Base-by-base conservation (phyloP, 92 coral and sea anemone species). In the Epizoanthus stellaris region DNA sequence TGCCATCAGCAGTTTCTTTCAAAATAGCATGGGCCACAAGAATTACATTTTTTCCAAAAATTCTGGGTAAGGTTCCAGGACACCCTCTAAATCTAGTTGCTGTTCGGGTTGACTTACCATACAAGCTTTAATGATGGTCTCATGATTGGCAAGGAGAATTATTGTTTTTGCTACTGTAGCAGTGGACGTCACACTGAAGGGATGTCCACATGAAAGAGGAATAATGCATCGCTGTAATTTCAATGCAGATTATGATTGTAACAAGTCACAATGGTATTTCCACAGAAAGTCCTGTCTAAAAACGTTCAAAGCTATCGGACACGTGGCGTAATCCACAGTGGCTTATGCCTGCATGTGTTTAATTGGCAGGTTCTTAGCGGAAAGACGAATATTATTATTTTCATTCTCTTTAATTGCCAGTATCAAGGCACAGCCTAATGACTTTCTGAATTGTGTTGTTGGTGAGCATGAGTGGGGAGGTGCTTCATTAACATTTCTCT, bases 251-350 rank as follows among this genome's bases (percentile, higher is more conserved):
- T 69, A 20, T 8, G 74, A 69, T 8, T 36, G 58, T 15, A 71
- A 14, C 19, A 71, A 25, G 21, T 71, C 76, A 19, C 30, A 45
- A 39, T 42, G 58, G 9, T 71, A 71, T 23, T 45, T 71, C 39
- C 76, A 71, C 53, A 71, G 76, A 71, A 71, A 71, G 47, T 71
- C 76, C 6, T 71, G 76, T 60, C 76, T 1, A 30, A 30, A 30
- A 30, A 30, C 36, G 2, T 30, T 30, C 36, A 30, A 30, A 30
- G 36, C 36, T 30, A 30, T 30, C 36, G 36, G 36, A 30, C 36
- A 30, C 36, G 36, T 30, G 36, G 36, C 36, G 36, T 30, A 30
- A 30, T 30, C 36, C 36, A 30, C 36, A 30, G 36, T 30, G 36
- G 36, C 36, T 30, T 30, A 30, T 30, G 36, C 36, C 36, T 30